Evolutionary conservation across 2,888 invertebrate genomes (phyloP).

Genomic region (Abscondita cerata): DNA sequence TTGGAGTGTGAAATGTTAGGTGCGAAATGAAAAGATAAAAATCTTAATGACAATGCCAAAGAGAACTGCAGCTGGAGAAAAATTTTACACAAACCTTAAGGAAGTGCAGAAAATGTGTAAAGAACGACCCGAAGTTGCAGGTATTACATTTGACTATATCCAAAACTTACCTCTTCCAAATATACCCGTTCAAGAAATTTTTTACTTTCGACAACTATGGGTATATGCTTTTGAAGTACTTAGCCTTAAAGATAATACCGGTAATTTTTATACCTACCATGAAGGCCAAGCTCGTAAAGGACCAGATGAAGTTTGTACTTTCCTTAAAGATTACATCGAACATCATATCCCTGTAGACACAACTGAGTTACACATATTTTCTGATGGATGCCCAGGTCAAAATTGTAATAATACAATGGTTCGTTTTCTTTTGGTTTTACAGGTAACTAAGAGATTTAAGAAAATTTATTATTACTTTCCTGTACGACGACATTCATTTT

Average conservation of each 20-base stretch:
- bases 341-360: slow-evolving; percentile 24
- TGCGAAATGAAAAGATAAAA: too few species aligned
- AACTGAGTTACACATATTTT: slow-evolving; percentile 37
- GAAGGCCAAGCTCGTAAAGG: slow-evolving; percentile 37
- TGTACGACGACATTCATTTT: slow-evolving; percentile 35
- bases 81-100: too few species aligned
- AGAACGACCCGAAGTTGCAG: slow-evolving; percentile 26
- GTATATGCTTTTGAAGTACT: too few species aligned
- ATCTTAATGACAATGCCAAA: slow-evolving; percentile 24
- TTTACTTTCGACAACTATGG: too few species aligned
- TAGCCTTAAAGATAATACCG: slow-evolving; percentile 19
- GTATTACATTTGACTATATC: slow-evolving; percentile 39
- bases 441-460: slow-evolving; percentile 33
- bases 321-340: slow-evolving; percentile 34
- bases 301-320: slow-evolving; percentile 37
- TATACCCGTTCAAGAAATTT: slow-evolving; percentile 41
- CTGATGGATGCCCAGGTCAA: slow-evolving; percentile 38
- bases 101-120: slow-evolving; percentile 21
- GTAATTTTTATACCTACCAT: slow-evolving; percentile 34
- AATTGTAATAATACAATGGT: slow-evolving; percentile 37
- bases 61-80: slow-evolving; percentile 33
- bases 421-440: slow-evolving; percentile 32
- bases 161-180: slow-evolving; percentile 41
- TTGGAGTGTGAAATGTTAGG: too few species aligned
- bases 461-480: too few species aligned